These are phyloP conservation scores for Aphelenchoides avenae DNA, from an alignment of 1,140 invertebrate species.

Conservation along the genomic window DNA sequence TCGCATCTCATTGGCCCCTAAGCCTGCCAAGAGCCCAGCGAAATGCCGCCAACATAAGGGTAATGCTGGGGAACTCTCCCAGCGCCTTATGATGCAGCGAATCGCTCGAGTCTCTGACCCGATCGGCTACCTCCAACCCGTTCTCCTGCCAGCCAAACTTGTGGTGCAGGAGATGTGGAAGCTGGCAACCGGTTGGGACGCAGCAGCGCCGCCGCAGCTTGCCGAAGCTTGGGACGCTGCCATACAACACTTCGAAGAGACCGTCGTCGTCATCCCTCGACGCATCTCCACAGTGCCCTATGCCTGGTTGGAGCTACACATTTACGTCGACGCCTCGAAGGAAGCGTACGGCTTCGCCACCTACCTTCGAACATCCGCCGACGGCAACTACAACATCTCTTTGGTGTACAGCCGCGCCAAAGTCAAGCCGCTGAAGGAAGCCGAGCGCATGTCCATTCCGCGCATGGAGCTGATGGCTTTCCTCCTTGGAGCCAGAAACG, in stretches of 20 bases:
- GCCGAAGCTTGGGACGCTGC: slow-evolving; percentile 2
- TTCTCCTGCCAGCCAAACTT: slow-evolving; percentile 3
- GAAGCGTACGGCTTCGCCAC: slow-evolving; percentile 1
- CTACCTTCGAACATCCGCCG: background rate
- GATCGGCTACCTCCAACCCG: background rate
- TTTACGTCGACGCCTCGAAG: slow-evolving; percentile 3
- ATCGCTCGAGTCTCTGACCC: slow-evolving; percentile 8
- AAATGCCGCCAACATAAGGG: slow-evolving; percentile 22
- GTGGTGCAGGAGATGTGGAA: slow-evolving; percentile 16
- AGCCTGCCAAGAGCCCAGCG: too few relatives aligned
- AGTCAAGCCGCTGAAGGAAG: background rate
- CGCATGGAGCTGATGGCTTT: slow-evolving; percentile 2
- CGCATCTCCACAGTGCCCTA: background rate
- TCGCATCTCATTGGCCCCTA: too few relatives aligned
- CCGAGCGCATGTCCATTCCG: background rate
- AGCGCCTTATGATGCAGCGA: background rate
- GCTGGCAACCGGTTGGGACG: slow-evolving; percentile 1
- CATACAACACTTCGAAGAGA: background rate
- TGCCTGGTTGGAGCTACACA: background rate
- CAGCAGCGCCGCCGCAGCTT: background rate
- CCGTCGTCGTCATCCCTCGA: background rate
- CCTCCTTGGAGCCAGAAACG: background rate
- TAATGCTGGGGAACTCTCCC: background rate
- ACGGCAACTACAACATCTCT: background rate
- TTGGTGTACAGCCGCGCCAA: background rate